Evolutionary conservation across 2,113 vertebrate genomes (phyloP).

Genomic region (Cyanoderma ruficeps): DNA sequence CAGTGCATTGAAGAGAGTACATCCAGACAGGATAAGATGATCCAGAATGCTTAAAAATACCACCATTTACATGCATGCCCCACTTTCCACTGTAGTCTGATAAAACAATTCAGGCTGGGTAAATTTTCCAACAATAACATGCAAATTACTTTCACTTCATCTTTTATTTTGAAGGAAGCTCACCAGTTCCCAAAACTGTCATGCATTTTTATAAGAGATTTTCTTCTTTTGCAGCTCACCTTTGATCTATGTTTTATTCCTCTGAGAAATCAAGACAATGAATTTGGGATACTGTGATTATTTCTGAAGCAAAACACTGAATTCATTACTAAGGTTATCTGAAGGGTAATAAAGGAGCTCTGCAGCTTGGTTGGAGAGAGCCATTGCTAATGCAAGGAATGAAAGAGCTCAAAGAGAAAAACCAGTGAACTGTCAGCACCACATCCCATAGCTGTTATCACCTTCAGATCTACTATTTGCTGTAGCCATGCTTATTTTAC

Average conservation of each 20-base stretch:
- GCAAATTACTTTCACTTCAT: background rate
- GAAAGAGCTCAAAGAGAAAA: background rate
- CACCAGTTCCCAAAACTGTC: background rate
- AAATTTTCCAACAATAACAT: background rate
- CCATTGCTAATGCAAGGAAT: background rate
- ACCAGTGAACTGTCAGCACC: background rate
- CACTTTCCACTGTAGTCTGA: background rate
- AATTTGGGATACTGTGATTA: background rate
- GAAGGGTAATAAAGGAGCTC: background rate
- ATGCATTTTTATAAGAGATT: background rate
- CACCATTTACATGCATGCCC: background rate
- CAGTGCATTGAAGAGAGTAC: background rate
- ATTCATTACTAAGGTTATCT: background rate
- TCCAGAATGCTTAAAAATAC: slow-evolving; percentile 26
- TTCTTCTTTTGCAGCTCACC: background rate
- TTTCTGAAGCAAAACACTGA: background rate
- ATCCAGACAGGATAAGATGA: background rate
- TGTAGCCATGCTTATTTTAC: background rate
- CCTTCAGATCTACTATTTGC: background rate
- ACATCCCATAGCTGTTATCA: background rate
- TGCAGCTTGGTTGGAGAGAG: background rate
- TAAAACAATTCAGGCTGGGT: background rate
- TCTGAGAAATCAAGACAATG: background rate
- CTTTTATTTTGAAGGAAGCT: background rate
- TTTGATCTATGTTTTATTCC: background rate